phyloP scores from a whole-genome alignment of 35 echinoderm and acorn worm genomes.

The Diadema setosum region DNA sequence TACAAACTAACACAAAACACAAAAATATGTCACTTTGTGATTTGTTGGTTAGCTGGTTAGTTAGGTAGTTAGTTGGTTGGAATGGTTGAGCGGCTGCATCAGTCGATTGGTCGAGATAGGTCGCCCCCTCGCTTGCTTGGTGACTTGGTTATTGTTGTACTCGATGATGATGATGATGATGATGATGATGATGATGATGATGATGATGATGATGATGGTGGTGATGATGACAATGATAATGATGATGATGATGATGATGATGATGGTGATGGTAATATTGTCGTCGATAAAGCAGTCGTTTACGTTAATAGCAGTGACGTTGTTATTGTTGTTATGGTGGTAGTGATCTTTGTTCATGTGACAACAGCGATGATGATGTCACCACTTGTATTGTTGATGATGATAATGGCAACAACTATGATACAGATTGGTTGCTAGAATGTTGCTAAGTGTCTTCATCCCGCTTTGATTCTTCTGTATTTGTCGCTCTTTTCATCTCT shows the following conservation, averaged over 20 bases:
- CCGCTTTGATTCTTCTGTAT: no score
- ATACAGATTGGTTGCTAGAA: no score
- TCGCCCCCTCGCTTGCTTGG: no score
- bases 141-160: no score
- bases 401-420: no score
- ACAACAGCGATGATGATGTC: background rate
- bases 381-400: no score
- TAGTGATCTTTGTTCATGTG: background rate
- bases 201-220: background rate
- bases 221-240: background rate
- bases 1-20: background rate
- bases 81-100: no score
- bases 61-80: no score
- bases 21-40: background rate
- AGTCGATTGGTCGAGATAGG: no score
- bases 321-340: background rate
- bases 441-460: no score
- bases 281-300: background rate
- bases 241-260: background rate
- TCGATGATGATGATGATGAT: background rate
- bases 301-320: background rate
- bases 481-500: no score
- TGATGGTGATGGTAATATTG: background rate
- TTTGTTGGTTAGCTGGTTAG: background rate
- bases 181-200: background rate